Evolutionary conservation across 1,140 invertebrate species (phyloP), one percentile per base, ranked within the genome.

Genomic region (Leptonema lineaticorne): DNA sequence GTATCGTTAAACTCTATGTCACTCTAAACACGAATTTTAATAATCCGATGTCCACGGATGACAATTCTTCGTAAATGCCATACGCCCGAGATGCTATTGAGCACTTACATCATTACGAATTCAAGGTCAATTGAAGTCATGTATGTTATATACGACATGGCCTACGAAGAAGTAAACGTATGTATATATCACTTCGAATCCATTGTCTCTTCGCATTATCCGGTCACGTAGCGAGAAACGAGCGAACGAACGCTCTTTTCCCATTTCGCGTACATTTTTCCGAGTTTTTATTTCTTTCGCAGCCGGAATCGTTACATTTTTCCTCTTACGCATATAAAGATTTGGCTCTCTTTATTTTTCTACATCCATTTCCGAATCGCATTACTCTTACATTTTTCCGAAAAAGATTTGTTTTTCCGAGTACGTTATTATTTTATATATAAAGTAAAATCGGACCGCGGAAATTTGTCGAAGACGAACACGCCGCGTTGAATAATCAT

Each of bases 401-500:
- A 8, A 24, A 53, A 53, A 53, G 50, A 53, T 53, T 22, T 22
- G 50, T 53, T 53, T 53, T 24, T 53, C 16, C 50, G 22, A 8
- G 22, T 53, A 26, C 22, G 4, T 6, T n/a, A 3, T 3, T 14
- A 45, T 45, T 45, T n/a, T n/a, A n/a, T n/a, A n/a, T n/a, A n/a
- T n/a, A n/a, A n/a, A n/a, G n/a, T n/a, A n/a, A n/a, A 41, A 16
- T 16, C 11, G 16, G 37, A 41, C 37, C 37, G 37, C 37, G 37
- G 37, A 41, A 41, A 41, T 41, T 14, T 4, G n/a, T n/a, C n/a
- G n/a, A n/a, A n/a, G n/a, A n/a, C n/a, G n/a, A n/a, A n/a, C n/a
- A n/a, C n/a, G n/a, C n/a, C n/a, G n/a, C n/a, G n/a, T n/a, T n/a
- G n/a, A n/a, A n/a, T n/a, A n/a, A n/a, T n/a, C n/a, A n/a, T n/a